A percentile compares a stretch with the other conserved stretches of the same genome.
These are phyloP conservation scores for Uropetala carovei DNA, from an alignment of 2,888 invertebrate species.

Conservation along the genomic window DNA sequence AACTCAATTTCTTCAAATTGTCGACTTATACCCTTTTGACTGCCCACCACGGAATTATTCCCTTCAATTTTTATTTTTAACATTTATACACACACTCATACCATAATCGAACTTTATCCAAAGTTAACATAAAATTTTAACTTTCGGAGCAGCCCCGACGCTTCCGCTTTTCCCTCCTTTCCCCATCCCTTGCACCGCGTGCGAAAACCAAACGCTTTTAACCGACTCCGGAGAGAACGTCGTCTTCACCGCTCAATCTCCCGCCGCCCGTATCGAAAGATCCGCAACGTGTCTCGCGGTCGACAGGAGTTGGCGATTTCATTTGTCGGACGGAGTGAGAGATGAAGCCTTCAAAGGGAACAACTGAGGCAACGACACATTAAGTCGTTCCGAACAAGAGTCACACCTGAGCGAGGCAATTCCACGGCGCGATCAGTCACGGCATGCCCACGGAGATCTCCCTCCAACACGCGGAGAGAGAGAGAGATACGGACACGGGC, in stretches of 20 bases:
- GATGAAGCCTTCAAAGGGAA: slow-evolving; percentile 12
- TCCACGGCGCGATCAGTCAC: neutral
- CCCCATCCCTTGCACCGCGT: neutral
- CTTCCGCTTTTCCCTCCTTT: neutral
- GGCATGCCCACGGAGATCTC: neutral
- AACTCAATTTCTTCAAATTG: no score
- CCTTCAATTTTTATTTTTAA: no score
- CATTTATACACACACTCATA: neutral
- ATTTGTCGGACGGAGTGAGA: neutral
- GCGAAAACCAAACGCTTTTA: neutral
- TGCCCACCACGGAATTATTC: no score
- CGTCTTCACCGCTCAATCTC: neutral
- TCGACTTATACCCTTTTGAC: no score
- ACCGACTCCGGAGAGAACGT: neutral
- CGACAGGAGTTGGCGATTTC: neutral
- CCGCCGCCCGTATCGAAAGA: neutral
- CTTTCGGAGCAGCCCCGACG: neutral
- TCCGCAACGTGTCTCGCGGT: neutral
- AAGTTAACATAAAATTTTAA: neutral
- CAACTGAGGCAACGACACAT: slow-evolving; percentile 17
- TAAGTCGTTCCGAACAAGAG: slow-evolving; percentile 21
- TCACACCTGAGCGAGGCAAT: neutral
- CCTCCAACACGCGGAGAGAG: neutral
- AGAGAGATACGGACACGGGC: no score
- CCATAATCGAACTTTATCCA: neutral